Evolutionary conservation across 2,113 vertebrate species (phyloP).

Genomic region (Salvator merianae): DNA sequence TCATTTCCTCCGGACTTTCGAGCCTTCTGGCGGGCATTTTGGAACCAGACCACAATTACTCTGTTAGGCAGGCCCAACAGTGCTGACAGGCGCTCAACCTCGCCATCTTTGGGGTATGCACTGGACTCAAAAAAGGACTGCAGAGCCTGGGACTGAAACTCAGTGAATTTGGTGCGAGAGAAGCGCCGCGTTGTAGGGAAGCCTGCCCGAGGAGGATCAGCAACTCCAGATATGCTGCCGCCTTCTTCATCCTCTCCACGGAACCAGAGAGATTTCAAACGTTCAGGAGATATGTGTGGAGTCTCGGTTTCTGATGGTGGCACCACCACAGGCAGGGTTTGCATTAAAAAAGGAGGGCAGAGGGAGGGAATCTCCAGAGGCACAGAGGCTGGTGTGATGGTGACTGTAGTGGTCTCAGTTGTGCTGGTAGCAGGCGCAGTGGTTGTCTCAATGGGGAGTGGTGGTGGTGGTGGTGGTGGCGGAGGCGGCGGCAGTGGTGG

Average conservation of each 20-base stretch:
- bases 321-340: constrained; percentile 33
- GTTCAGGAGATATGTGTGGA: constrained; percentile 33
- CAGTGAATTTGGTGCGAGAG: constrained; percentile 74
- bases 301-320: constrained; percentile 18
- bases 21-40: constrained; percentile 75
- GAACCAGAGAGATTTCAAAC: constrained; percentile 50
- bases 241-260: constrained; percentile 62
- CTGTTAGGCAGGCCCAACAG: constrained; percentile 70
- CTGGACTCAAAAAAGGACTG: constrained; percentile 75
- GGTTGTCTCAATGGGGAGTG: neutral
- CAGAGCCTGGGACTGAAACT: constrained; percentile 73
- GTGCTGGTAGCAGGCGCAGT: neutral
- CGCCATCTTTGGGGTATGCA: constrained; percentile 72
- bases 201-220: constrained; percentile 5
- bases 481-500: neutral
- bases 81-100: constrained; percentile 65
- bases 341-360: constrained; percentile 59
- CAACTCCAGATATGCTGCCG: neutral
- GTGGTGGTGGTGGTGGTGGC: neutral
- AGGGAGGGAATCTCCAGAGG: constrained; percentile 48
- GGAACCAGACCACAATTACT: constrained; percentile 76
- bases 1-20: constrained; percentile 63
- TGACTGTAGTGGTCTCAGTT: constrained; percentile 17
- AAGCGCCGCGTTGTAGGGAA: constrained; percentile 60
- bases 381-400: neutral